These are phyloP conservation scores for Leptocoma aspasia DNA, from an alignment of 2,113 vertebrate genomes.

Conservation along the genomic window DNA sequence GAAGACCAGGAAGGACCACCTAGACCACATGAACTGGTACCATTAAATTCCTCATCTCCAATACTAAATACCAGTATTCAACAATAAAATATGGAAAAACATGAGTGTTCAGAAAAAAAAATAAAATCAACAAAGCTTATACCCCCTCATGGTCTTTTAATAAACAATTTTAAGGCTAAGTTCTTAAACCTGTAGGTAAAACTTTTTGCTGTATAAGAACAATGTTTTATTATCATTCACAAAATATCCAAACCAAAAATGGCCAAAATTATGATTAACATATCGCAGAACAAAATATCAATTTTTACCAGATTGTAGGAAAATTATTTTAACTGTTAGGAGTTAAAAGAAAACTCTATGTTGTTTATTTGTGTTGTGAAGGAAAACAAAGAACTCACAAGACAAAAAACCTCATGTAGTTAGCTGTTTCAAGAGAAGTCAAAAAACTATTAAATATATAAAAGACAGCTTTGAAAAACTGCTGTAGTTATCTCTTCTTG, in stretches of 20 bases:
- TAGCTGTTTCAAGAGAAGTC: background rate
- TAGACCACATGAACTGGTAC: background rate
- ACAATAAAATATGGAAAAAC: background rate
- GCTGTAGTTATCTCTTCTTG: background rate
- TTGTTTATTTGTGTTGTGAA: background rate
- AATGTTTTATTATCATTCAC: background rate
- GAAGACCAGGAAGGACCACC: background rate
- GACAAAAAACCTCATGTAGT: background rate
- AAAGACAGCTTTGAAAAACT: background rate
- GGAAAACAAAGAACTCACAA: background rate
- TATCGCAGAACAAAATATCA: background rate
- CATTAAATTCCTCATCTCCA: background rate
- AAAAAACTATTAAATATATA: background rate
- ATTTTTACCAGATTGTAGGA: background rate
- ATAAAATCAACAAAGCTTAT: background rate
- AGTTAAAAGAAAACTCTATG: background rate
- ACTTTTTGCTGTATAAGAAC: background rate
- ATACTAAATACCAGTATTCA: background rate
- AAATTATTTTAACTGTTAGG: background rate
- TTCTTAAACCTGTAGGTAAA: background rate
- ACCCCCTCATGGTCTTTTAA: background rate
- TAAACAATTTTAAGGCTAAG: background rate
- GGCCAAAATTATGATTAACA: background rate
- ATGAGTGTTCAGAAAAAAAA: background rate
- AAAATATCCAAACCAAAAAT: background rate